Percentiles rank a stretch among this genome's conserved stretches.
Conservation (phyloP, 2,888 invertebrate species). For the Capitulum mitella region DNA sequence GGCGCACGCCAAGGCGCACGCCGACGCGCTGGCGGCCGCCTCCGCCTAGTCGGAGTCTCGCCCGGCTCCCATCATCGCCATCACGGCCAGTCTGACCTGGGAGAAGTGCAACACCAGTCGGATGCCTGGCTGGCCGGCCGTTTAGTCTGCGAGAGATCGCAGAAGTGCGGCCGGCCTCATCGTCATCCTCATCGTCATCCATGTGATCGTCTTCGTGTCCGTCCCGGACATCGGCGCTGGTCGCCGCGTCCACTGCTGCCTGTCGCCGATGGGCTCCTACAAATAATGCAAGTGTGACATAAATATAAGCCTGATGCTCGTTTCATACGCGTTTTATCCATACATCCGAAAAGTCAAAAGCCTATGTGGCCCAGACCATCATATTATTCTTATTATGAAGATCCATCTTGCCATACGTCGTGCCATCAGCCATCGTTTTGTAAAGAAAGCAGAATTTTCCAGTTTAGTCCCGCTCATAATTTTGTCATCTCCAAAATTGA, state of each 20-base stretch:
- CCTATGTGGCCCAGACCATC: no score
- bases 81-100: background rate
- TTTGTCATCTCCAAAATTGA: no score
- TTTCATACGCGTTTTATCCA: no score
- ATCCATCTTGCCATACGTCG: no score
- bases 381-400: no score
- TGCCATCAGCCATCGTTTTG: no score
- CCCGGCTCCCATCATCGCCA: background rate
- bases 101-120: background rate
- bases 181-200: background rate
- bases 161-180: conserved; percentile 5
- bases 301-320: background rate
- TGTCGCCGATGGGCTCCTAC: background rate
- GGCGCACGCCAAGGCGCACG: background rate
- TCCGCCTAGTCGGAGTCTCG: background rate
- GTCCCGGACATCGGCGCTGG: background rate
- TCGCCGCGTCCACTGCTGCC: background rate
- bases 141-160: background rate
- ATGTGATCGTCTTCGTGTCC: background rate
- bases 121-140: background rate
- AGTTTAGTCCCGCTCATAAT: no score
- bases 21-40: background rate
- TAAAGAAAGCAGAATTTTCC: no score
- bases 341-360: no score
- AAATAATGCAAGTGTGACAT: background rate